Evolutionary conservation across 2,113 vertebrate genomes (phyloP).

Genomic region (Neotragus moschatus): DNA sequence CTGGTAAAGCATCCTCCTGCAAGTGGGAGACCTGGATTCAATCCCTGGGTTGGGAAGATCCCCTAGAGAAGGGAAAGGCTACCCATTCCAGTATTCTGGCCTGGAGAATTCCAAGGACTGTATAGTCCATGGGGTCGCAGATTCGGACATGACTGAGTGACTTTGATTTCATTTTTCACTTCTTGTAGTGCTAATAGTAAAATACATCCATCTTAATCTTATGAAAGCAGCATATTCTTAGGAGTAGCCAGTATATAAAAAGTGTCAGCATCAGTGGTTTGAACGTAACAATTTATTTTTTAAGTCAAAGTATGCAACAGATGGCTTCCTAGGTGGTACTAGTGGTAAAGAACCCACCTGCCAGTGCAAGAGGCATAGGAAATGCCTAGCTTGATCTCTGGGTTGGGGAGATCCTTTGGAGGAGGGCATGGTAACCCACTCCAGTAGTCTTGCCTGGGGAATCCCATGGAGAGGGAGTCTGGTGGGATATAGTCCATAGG

Average conservation of each 20-base stretch:
- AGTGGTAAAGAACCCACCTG: not conserved
- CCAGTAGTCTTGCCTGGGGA: not conserved
- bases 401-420: not conserved
- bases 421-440: not conserved
- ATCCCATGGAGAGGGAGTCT: not conserved
- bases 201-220: slow-evolving; percentile 77
- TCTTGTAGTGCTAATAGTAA: slow-evolving; percentile 72
- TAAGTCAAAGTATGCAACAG: slow-evolving; percentile 84
- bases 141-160: not conserved
- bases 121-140: not conserved
- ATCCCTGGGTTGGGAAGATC: not conserved
- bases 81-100: not conserved
- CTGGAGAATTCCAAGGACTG: not conserved
- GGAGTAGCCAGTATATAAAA: slow-evolving; percentile 86
- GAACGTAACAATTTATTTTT: slow-evolving; percentile 90
- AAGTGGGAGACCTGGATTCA: not conserved
- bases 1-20: not conserved
- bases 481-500: not conserved
- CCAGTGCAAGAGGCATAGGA: not conserved
- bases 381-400: not conserved
- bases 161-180: not conserved
- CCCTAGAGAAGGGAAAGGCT: not conserved
- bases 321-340: not conserved
- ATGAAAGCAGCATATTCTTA: slow-evolving; percentile 81
- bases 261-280: slow-evolving; percentile 87